These are phyloP conservation scores for Caenorhabditis panamensis DNA, from an alignment of 2,888 invertebrate genomes.

Conservation along the genomic window DNA sequence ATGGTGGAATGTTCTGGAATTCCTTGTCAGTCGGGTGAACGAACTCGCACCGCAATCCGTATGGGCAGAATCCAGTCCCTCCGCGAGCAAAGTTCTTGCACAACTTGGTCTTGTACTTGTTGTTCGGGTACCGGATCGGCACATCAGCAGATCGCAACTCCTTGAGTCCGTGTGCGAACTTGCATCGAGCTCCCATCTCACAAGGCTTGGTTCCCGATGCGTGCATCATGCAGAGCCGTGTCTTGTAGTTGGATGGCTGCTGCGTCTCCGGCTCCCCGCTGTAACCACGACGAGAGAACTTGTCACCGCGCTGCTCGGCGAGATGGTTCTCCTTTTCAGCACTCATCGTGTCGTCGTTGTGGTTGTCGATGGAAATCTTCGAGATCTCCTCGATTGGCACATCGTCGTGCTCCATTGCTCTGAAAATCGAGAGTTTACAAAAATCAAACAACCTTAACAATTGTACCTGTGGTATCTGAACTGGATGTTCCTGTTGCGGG, in stretches of 20 bases:
- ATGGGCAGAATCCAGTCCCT: conserved; percentile 65
- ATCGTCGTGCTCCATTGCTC: conserved; percentile 59
- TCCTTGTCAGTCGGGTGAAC: conserved; percentile 69
- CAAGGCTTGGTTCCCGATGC: conserved; percentile 60
- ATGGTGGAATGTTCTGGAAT: conserved; percentile 52
- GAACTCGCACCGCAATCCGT: conserved; percentile 68
- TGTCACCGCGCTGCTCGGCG: conserved; percentile 33
- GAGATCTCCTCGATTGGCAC: conserved; percentile 60
- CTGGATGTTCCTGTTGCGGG: conserved; percentile 52
- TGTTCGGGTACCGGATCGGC: conserved; percentile 63
- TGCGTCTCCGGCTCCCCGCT: conserved; percentile 15
- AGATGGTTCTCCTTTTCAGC: conserved; percentile 53
- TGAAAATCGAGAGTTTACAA: conserved; percentile 6
- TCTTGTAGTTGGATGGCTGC: conserved; percentile 66
- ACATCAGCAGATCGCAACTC: conserved; percentile 61
- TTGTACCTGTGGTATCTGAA: conserved; percentile 55
- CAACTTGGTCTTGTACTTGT: conserved; percentile 71
- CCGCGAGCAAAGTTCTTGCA: conserved; percentile 70
- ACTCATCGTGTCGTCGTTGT: conserved; percentile 60
- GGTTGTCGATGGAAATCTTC: conserved; percentile 45
- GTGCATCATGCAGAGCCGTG: conserved; percentile 67
- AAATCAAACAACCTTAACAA: too few species aligned
- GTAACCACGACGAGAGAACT: conserved; percentile 37
- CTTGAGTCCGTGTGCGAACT: conserved; percentile 68
- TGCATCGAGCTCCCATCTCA: conserved; percentile 66